Evolutionary conservation across 2,797 vertebrate species (phyloP).

Genomic region (Amazona ochrocephala): DNA sequence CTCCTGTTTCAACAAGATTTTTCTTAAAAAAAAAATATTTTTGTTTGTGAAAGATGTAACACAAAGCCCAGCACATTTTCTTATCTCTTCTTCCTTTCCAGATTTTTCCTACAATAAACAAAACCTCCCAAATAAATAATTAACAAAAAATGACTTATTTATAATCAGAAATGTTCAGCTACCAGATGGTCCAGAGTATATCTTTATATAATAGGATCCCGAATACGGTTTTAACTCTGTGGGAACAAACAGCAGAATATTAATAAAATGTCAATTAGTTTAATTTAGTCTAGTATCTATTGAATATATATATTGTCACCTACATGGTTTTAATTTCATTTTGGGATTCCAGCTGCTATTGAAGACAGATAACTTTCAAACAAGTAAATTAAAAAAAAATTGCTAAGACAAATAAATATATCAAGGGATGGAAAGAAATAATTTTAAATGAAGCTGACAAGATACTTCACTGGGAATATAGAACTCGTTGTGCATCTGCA

Average conservation of each 20-base stretch:
- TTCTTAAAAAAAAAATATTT: conserved; percentile 37
- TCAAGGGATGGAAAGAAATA: background rate
- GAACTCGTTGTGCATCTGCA: background rate
- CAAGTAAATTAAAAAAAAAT: conserved; percentile 47
- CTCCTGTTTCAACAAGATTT: background rate
- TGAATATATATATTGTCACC: conserved; percentile 74
- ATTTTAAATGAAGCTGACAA: conserved; percentile 23
- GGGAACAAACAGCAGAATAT: conserved; percentile 79
- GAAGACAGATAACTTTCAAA: conserved; percentile 48
- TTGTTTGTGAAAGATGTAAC: conserved; percentile 16
- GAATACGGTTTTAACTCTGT: conserved; percentile 71
- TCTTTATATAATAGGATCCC: conserved; percentile 73
- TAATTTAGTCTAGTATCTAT: conserved; percentile 78
- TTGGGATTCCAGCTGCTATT: conserved; percentile 53
- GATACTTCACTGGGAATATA: background rate
- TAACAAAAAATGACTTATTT: conserved; percentile 77
- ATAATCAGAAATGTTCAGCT: conserved; percentile 76
- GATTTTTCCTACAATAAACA: conserved; percentile 62
- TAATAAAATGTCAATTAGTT: conserved; percentile 85
- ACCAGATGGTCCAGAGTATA: conserved; percentile 78
- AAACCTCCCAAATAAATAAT: conserved; percentile 70
- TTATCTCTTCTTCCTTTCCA: conserved; percentile 25
- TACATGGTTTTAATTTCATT: conserved; percentile 77
- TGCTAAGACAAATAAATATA: conserved; percentile 8
- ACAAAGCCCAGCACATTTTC: conserved; percentile 8